Base-by-base conservation (phyloP, 2,797 vertebrate genomes). In the Phylloscopus collybita region DNA sequence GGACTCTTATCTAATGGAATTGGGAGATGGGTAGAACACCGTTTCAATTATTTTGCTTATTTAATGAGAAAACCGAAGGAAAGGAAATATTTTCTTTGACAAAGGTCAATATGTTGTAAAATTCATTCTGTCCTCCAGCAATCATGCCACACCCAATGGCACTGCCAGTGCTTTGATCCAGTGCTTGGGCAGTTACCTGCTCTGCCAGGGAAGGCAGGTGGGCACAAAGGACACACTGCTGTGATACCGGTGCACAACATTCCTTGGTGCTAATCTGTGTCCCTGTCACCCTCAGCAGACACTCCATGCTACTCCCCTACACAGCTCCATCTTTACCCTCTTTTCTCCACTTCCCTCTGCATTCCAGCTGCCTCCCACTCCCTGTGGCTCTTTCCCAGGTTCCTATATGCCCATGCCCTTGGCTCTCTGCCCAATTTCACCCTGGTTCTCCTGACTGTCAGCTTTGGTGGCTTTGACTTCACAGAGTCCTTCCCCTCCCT, bases 191-290 rank as follows among this genome's bases (percentile, higher is more conserved):
- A 27, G 9, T 38, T 11, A 5, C 5, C 32, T 45, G 42, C 57
- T 56, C 17, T 49, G 51, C 30, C 30, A 27, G 38, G 42, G 82
- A 34, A 69, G 32, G 29, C 6, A 44, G 42, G 20, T 19, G 45
- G 54, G n/a, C 76, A 53, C 2, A 1, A 27, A 53, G 29, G 14
- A 73, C 20, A 6, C 0, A 2, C n/a, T 60, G 18, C 1, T 0
- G 30, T 59, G 51, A 13, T 1, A 1, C 10, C 38, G 11, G 9
- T 1, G 9, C 4, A 1, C 44, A 29, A 16, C 29, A 34, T 23
- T 16, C 32, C 69, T 26, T 9, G 8, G 36, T 71, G 53, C 65
- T 5, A 10, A 18, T 13, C 45, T 13, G 12, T 1, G 8, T 18
- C 30, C 32, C 36, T 4, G 1, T 12, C 76, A 54, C 36, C 17